These are phyloP conservation scores for Plumapathes pennacea DNA, from an alignment of 92 coral and sea anemone species.

Conservation along the genomic window DNA sequence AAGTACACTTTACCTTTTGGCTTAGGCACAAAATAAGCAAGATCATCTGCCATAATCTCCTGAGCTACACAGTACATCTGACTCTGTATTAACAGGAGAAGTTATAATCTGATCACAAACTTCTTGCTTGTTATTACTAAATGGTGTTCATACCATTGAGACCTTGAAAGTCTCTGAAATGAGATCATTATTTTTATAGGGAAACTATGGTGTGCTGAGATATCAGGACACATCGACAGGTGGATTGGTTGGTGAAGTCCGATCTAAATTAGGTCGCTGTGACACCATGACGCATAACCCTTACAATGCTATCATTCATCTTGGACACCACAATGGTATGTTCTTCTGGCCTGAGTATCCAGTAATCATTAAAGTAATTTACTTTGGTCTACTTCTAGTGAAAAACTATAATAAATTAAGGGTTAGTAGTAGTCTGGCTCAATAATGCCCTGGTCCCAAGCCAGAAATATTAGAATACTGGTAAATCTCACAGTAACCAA, in stretches of 20 bases:
- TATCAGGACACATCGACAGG: constrained; percentile 96
- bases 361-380: too few species aligned
- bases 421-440: too few species aligned
- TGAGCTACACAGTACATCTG: neutral
- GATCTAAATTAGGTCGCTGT: constrained; percentile 82
- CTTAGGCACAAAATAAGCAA: neutral
- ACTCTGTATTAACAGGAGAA: neutral
- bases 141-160: too few species aligned
- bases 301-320: constrained; percentile 83
- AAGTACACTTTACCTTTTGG: too few species aligned
- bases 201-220: constrained; percentile 69
- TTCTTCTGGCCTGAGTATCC: too few species aligned
- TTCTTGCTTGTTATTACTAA: neutral
- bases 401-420: neutral
- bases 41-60: neutral
- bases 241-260: constrained; percentile 55
- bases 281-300: constrained; percentile 91
- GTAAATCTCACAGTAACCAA: too few species aligned
- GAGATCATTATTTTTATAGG: constrained; percentile 38
- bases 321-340: constrained; percentile 91
- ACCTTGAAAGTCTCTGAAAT: neutral
- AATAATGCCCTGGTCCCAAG: too few species aligned
- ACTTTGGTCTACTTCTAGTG: neutral
- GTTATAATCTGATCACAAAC: neutral
- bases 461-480: too few species aligned